Evolutionary conservation across 2,113 vertebrate species (phyloP).

Genomic region (Neofelis nebulosa): DNA sequence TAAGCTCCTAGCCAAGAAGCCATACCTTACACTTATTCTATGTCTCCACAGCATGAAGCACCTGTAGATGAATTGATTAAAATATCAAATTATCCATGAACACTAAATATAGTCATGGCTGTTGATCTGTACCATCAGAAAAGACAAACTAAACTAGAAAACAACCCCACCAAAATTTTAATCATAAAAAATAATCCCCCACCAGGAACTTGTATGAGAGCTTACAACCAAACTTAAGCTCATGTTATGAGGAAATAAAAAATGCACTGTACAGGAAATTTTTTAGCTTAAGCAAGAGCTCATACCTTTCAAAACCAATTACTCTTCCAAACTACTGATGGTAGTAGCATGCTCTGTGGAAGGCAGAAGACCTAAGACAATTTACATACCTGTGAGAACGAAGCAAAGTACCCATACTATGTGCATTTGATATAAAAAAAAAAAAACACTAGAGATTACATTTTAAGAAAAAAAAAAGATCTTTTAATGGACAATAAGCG

Average conservation of each 20-base stretch:
- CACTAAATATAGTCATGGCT: not conserved
- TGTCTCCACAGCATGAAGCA: not conserved
- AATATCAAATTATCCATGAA: not conserved
- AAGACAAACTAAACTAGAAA: slow-evolving; percentile 20
- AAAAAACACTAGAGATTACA: slow-evolving; percentile 10
- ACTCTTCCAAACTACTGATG: not conserved
- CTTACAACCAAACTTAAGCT: not conserved
- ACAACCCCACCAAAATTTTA: not conserved
- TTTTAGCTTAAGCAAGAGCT: not conserved
- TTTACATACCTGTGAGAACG: not conserved
- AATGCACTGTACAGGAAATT: not conserved
- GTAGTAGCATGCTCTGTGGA: not conserved
- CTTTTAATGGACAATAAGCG: slow-evolving; percentile 26
- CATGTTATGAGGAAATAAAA: not conserved
- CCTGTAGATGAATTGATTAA: not conserved
- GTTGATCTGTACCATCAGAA: not conserved
- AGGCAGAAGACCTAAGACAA: not conserved
- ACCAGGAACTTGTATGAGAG: not conserved
- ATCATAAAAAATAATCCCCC: not conserved
- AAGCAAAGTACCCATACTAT: not conserved
- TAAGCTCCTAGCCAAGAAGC: not conserved
- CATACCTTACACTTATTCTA: not conserved
- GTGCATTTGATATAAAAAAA: not conserved
- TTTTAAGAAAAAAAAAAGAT: not conserved
- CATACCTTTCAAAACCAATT: not conserved